These are phyloP conservation scores for Holocentrus rufus DNA, from an alignment of 2,797 vertebrate species.

Conservation along the genomic window DNA sequence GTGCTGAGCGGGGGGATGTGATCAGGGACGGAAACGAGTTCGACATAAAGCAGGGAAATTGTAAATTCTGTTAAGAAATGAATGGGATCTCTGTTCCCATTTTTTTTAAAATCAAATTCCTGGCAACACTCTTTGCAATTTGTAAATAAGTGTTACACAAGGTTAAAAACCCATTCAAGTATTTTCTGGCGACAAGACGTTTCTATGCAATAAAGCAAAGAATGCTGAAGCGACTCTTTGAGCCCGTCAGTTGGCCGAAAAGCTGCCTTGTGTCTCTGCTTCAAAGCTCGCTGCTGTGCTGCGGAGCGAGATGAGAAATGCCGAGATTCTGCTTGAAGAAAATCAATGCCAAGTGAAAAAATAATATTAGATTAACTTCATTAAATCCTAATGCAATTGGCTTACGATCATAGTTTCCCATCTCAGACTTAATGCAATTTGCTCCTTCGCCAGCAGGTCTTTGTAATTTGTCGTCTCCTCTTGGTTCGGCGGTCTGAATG, in stretches of 20 bases:
- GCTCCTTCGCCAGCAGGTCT: conserved; percentile 9
- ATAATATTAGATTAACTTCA: conserved; percentile 47
- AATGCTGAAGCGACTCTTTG: too few species aligned
- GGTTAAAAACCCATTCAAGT: too few species aligned
- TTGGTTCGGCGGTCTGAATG: conserved; percentile 8
- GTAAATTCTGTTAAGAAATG: too few species aligned
- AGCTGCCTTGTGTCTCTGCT: not conserved
- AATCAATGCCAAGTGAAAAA: conserved; percentile 18
- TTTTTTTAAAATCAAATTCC: too few species aligned
- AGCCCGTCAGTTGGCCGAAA: too few species aligned
- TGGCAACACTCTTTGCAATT: too few species aligned
- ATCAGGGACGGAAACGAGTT: not conserved
- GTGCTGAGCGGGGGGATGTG: not conserved
- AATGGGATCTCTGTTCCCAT: too few species aligned
- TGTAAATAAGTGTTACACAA: too few species aligned
- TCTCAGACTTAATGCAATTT: conserved; percentile 52
- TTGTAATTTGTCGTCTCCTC: conserved; percentile 5
- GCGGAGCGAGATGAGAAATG: not conserved
- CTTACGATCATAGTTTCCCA: conserved; percentile 30
- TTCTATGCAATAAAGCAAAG: not conserved
- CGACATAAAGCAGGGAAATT: not conserved
- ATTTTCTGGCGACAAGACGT: not conserved
- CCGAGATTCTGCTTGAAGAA: not conserved
- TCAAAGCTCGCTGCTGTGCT: not conserved
- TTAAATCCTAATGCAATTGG: conserved; percentile 40